Percentiles rank a stretch among this genome's conserved stretches.
phyloP scores from a whole-genome alignment of 1,140 invertebrate genomes.

The Ips nitidus region DNA sequence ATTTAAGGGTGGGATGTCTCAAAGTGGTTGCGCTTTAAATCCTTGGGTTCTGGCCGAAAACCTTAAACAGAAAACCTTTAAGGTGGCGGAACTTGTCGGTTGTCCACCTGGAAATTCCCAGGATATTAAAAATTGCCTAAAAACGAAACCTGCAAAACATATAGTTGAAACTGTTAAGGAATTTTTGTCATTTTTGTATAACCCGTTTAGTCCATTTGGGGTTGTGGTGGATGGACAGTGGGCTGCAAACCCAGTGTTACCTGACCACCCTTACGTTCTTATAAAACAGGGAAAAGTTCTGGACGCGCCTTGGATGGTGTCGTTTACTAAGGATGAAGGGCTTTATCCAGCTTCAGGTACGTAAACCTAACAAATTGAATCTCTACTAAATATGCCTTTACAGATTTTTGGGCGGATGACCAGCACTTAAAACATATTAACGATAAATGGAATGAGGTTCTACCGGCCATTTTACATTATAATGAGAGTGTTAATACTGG shows the following conservation, averaged over 20 bases:
- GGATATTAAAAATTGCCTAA: slow-evolving; percentile 60
- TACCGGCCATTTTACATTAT: slow-evolving; percentile 45
- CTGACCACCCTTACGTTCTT: slow-evolving; percentile 55
- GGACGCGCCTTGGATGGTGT: slow-evolving; percentile 52
- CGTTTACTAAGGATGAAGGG: slow-evolving; percentile 51
- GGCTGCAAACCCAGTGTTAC: slow-evolving; percentile 57
- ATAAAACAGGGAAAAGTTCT: slow-evolving; percentile 51
- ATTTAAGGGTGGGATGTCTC: slow-evolving; percentile 71
- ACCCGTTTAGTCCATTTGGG: slow-evolving; percentile 52
- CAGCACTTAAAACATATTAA: slow-evolving; percentile 40
- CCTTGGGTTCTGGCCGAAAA: slow-evolving; percentile 65
- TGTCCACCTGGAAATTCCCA: slow-evolving; percentile 53
- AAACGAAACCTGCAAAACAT: slow-evolving; percentile 54
- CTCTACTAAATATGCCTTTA: slow-evolving; percentile 13
- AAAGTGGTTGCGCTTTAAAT: slow-evolving; percentile 74
- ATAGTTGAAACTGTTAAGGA: slow-evolving; percentile 47
- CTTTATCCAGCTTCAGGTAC: slow-evolving; percentile 51
- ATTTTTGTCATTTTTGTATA: slow-evolving; percentile 52
- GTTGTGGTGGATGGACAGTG: slow-evolving; percentile 46
- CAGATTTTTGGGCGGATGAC: slow-evolving; percentile 43
- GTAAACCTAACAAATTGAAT: not conserved
- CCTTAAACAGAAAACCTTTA: slow-evolving; percentile 56
- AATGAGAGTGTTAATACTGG: slow-evolving; percentile 37
- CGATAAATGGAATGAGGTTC: slow-evolving; percentile 41
- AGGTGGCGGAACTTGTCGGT: slow-evolving; percentile 58